Evolutionary conservation across 2,888 invertebrate genomes (phyloP).

Genomic region (Catonia carolina): DNA sequence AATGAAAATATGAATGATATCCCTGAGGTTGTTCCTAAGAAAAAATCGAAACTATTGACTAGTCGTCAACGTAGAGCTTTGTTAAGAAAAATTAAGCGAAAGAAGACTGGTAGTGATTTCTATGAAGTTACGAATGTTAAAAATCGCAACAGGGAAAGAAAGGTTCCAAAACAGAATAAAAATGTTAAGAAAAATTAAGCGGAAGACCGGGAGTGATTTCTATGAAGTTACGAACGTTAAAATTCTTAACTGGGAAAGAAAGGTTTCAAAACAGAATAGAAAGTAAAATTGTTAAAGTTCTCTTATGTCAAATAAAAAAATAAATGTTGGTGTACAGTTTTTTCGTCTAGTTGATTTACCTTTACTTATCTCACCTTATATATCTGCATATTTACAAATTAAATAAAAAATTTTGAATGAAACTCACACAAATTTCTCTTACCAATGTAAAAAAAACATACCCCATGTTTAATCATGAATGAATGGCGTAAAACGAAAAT

Average conservation of each 20-base stretch:
- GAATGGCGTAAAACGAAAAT: no score
- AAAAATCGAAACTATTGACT: conserved; percentile 52
- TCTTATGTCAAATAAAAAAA: no score
- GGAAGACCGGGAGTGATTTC: conserved; percentile 80
- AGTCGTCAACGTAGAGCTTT: conserved; percentile 69
- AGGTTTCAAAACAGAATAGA: conserved; percentile 19
- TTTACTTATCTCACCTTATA: no score
- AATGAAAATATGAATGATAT: conserved; percentile 37
- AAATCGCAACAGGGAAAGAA: conserved; percentile 52
- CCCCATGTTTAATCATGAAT: no score
- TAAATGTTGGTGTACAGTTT: no score
- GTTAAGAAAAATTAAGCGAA: conserved; percentile 66
- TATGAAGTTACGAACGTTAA: conserved; percentile 86
- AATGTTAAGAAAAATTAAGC: conserved; percentile 54
- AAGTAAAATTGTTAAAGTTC: no score
- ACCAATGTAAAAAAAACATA: no score
- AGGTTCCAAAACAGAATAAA: conserved; percentile 20
- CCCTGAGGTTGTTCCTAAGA: conserved; percentile 37
- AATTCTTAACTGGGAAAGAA: conserved; percentile 52
- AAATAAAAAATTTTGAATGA: no score
- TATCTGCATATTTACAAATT: no score
- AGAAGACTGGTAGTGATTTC: conserved; percentile 81
- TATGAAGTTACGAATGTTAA: conserved; percentile 86
- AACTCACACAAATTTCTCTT: no score
- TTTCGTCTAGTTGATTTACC: no score